A percentile compares a stretch with the other conserved stretches of the same genome.
phyloP scores from a whole-genome alignment of 2,888 invertebrate genomes.

The Chelonus formosanus region DNA sequence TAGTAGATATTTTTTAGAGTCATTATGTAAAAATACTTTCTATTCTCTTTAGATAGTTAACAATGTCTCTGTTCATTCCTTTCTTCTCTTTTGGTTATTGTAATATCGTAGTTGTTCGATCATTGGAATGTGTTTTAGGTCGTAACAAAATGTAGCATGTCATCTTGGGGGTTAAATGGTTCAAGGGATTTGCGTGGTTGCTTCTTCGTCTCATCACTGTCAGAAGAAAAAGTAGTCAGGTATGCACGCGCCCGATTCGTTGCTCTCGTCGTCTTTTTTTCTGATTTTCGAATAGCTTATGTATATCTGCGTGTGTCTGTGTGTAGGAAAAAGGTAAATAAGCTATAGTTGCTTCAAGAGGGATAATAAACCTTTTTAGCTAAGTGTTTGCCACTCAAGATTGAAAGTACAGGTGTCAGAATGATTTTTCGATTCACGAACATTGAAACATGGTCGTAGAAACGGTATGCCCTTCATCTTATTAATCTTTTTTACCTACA shows the following conservation, averaged over 20 bases:
- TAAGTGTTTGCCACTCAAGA: slow-evolving; percentile 56
- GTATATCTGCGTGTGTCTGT: slow-evolving; percentile 10
- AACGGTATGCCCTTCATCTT: slow-evolving; percentile 3
- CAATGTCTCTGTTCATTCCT: too few relatives aligned
- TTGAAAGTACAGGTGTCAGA: slow-evolving; percentile 51
- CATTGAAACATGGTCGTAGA: slow-evolving; percentile 10
- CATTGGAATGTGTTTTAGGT: slow-evolving; percentile 42
- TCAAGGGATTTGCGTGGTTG: slow-evolving; percentile 35
- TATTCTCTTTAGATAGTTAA: slow-evolving; percentile 14
- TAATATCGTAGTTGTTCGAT: slow-evolving; percentile 7
- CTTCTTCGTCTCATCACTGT: slow-evolving; percentile 8
- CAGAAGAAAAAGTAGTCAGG: slow-evolving; percentile 31
- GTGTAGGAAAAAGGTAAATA: slow-evolving; percentile 45
- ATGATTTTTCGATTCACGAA: slow-evolving; percentile 37
- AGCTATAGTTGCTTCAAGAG: slow-evolving; percentile 43
- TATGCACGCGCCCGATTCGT: slow-evolving; percentile 15
- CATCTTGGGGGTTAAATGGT: slow-evolving; percentile 56
- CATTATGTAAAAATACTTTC: not conserved
- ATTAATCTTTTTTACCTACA: slow-evolving; percentile 31
- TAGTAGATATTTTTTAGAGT: slow-evolving; percentile 13
- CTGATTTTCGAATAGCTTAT: not conserved
- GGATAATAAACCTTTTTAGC: slow-evolving; percentile 55
- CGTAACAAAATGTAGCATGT: slow-evolving; percentile 45
- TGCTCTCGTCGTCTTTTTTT: slow-evolving; percentile 9
- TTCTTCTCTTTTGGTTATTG: slow-evolving; percentile 8